Percentiles rank a stretch among this genome's conserved stretches.
phyloP scores from a whole-genome alignment of 2,113 vertebrate genomes.

The Megalops atlanticus region DNA sequence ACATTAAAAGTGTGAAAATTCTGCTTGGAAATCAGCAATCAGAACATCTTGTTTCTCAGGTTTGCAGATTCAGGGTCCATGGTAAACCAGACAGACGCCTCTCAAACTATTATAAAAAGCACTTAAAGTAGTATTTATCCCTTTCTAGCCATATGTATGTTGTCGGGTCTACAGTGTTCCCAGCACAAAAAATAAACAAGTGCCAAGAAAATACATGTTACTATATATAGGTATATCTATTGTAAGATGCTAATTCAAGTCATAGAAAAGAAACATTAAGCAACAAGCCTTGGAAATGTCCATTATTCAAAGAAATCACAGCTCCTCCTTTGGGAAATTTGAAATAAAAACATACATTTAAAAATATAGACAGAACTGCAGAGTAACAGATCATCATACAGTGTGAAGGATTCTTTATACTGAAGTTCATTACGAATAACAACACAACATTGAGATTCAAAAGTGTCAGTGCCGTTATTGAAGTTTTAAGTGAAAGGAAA shows the following conservation, averaged over 20 bases:
- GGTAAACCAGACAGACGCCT: not conserved
- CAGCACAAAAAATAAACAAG: not conserved
- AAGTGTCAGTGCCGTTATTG: not conserved
- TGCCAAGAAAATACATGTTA: no score
- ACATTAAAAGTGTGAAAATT: conserved; percentile 4
- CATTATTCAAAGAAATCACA: conserved; percentile 21
- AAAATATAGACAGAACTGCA: conserved; percentile 19
- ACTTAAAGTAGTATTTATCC: no score
- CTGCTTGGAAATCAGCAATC: not conserved
- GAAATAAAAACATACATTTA: not conserved
- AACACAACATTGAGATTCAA: not conserved
- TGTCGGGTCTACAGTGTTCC: not conserved
- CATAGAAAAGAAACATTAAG: no score
- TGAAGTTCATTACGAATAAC: not conserved
- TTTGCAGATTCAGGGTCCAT: not conserved
- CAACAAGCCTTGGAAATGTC: no score
- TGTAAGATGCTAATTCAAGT: no score
- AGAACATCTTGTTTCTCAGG: not conserved
- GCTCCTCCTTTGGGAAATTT: conserved; percentile 26
- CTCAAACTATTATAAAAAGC: no score
- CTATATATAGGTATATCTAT: no score
- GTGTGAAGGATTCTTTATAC: not conserved
- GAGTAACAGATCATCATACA: conserved; percentile 11
- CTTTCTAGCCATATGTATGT: not conserved
- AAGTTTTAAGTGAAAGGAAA: not conserved